Evolutionary conservation across 2,797 vertebrate genomes (phyloP), one percentile per base, ranked within the genome.

Genomic region (Leucoraja ocellata): DNA sequence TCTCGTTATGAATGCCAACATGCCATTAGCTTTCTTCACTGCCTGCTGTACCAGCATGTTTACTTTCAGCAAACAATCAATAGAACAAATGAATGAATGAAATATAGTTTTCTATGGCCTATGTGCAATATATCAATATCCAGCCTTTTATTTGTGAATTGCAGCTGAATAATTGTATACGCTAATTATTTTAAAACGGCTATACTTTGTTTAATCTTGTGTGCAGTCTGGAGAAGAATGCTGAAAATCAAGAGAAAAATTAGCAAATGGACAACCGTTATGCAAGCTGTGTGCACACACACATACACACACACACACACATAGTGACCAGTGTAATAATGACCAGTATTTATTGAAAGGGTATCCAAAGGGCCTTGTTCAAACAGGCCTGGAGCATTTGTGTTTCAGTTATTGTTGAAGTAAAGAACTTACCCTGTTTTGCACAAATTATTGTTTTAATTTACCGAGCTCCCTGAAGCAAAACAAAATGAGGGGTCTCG

Each of bases 291-390:
- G 32, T 21, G 61, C 13, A 16, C 81, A 16, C 58, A 61, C 8
- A 46, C 39, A 2, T 1, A 46, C 39, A 46, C 39, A 46, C 46
- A 54, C 46, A 54, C 46, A 54, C 83, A n/a, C 28, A 86, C 9
- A 54, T 0, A 54, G 46, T 54, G 46, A 54, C 46, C 46, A 54
- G 46, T 54, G 46, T 68, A 68, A 68, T 68, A 68, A 11, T 68
- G 16, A 68, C 81, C 54, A 88, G n/a, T 68, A 68, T 88, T 88
- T 88, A 32, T 13, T 88, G n/a, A 68, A 65, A 68, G 84, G 61
- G 63, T 32, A 86, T 86, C 61, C 83, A 63, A 63, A 86, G 25
- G 63, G 16, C n/a, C 63, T 36, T 88, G 84, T 88, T 32, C 61
- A 88, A 88, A 88, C 84, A 88, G 63, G 84, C 63, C 84, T 63